phyloP scores from a whole-genome alignment of 2,888 invertebrate species.

The Euphydryas editha region DNA sequence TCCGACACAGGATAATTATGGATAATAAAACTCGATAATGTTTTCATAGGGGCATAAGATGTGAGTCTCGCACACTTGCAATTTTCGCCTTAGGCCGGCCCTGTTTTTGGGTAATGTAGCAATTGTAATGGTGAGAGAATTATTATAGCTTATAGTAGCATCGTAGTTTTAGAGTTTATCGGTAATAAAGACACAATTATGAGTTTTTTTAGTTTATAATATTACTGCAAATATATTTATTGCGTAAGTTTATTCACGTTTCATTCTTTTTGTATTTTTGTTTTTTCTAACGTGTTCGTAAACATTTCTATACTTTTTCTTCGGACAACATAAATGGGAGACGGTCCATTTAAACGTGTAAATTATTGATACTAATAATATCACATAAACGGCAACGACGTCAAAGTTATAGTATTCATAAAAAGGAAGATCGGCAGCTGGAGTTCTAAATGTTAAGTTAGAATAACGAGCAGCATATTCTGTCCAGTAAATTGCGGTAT shows the following conservation, averaged over 20 bases:
- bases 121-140: too few relatives aligned
- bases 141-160: too few relatives aligned
- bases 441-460: conserved; percentile 73
- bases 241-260: conserved; percentile 37
- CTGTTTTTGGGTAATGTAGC: too few relatives aligned
- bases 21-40: too few relatives aligned
- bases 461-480: conserved; percentile 84
- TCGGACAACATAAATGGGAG: conserved; percentile 39
- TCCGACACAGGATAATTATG: too few relatives aligned
- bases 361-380: conserved; percentile 26
- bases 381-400: conserved; percentile 43
- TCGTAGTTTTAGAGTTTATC: too few relatives aligned
- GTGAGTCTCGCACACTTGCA: too few relatives aligned
- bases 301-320: conserved; percentile 29
- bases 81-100: too few relatives aligned
- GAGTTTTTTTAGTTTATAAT: too few relatives aligned
- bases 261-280: conserved; percentile 40
- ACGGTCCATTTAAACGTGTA: conserved; percentile 39
- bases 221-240: neutral
- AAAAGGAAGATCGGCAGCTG: conserved; percentile 80
- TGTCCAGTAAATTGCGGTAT: conserved; percentile 86
- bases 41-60: too few relatives aligned
- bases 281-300: conserved; percentile 17
- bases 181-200: too few relatives aligned
- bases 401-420: conserved; percentile 80